Evolutionary conservation across 2,888 invertebrate species (phyloP).

Genomic region (Parthenolecanium corni): DNA sequence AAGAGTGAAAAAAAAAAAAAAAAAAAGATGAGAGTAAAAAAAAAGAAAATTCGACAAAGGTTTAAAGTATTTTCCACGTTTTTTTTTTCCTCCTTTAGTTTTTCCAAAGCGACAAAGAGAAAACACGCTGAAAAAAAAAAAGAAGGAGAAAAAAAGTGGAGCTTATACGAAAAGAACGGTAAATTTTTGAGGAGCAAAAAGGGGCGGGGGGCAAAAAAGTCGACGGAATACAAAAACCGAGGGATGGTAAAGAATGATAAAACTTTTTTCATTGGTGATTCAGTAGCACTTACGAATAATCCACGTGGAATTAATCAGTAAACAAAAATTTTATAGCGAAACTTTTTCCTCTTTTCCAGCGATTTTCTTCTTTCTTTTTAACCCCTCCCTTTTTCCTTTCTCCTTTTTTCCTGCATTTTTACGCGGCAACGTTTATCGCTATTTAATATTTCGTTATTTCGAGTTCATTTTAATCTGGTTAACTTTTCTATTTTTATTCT

Average conservation of each 20-base stretch:
- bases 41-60: conserved; percentile 19
- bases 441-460: conserved; percentile 3
- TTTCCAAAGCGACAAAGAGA: neutral
- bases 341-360: conserved; percentile 11
- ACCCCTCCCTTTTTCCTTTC: too few relatives aligned
- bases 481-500: conserved; percentile 20
- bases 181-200: too few relatives aligned
- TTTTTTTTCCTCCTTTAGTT: neutral
- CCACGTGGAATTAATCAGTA: conserved; percentile 25
- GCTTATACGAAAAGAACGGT: neutral
- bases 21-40: neutral
- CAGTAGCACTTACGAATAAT: conserved; percentile 23
- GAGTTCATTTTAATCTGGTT: conserved; percentile 22
- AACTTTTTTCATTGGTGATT: conserved; percentile 26
- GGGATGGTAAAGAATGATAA: conserved; percentile 14
- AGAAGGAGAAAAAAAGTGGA: neutral
- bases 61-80: conserved; percentile 14
- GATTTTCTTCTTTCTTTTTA: too few relatives aligned
- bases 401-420: neutral
- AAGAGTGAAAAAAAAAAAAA: neutral
- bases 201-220: neutral
- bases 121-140: neutral
- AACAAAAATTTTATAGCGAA: conserved; percentile 24
- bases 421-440: conserved; percentile 14
- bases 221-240: neutral